Evolutionary conservation across 2,888 invertebrate genomes (phyloP), one percentile per base, ranked within the genome.

Genomic region (Unio pictorum): DNA sequence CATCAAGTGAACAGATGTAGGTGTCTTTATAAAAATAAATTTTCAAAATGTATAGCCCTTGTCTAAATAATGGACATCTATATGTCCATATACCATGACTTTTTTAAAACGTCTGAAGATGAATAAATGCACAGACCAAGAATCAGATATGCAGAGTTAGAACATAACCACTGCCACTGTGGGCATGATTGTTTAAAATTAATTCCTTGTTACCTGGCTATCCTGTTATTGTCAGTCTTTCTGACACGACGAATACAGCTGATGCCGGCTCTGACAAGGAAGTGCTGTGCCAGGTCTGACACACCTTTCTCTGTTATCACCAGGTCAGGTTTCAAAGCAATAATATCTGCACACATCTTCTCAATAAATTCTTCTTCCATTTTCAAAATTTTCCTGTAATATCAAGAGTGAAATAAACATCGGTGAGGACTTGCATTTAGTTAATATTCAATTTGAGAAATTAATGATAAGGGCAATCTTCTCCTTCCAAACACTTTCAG

Each of bases 221-320:
- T 93, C 72, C 99, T 94, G 90, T 99, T 97, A 91, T 99, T 99
- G 90, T 99, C 99, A 0, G 96, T 95, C 90, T 99, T 99, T 79
- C 98, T 94, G 8, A 99, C 92, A 80, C 97, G 94, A 55, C 93
- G 88, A 62, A 93, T 88, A 58, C 91, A 92, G 54, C 92, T 92
- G 73, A 93, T 92, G 63, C 92, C 92, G 62, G 93, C 93, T 87
- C 92, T 91, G 69, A 91, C 87, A 28, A 92, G 85, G 85, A 89
- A 92, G 79, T 92, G 92, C 75, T 92, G 92, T 54, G 92, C 92
- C 59, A 92, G 84, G 76, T 92, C 92, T 0, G 98, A 98, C 26
- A 99, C 94, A 23, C 99, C 99, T 91, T 99, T 99, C 91, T 99
- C 99, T 0, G 99, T 99, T 90, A 99, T 96, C 18, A 99, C 94